Base-by-base conservation (phyloP, 37 sponge, comb jelly and placozoan genomes). In the Chondrosia reniformis region DNA sequence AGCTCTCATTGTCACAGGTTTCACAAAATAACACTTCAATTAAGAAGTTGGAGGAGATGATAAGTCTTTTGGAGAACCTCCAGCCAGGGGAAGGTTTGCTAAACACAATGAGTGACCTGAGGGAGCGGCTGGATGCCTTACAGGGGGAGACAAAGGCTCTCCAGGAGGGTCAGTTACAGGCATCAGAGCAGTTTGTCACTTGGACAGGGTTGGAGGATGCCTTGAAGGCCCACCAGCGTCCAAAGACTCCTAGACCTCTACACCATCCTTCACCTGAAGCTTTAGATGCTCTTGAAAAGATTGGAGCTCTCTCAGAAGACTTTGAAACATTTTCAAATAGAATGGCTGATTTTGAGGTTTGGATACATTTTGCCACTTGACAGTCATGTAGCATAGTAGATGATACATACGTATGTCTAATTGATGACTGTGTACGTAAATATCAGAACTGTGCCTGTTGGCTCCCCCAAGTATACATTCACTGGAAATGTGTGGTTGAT, bases 181-280 rank as follows among this genome's bases (percentile, higher is more conserved):
- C 33, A 49, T 37, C 24, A n/a, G 56, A 56, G 30, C 34, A 69
- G 34, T 82, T 63, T 36, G 79, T 79, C 27, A 85, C 79, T 7
- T 85, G 85, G 85, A 24, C 9, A n/a, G 80, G 46, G n/a, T 56
- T 85, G 33, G 85, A 85, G 19, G 83, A 85, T 6, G 78, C 80
- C 38, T 57, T 87, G 21, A 84, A 87, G 76, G 78, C 67, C 6
- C 74, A 73, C 38, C 75, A 44, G 38, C 46, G 42, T 30, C 72
- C 72, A 39, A 67, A 81, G 39, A 39, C 74, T 32, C 73, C 74
- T 32, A 46, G 74, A 45, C 85, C 83, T 25, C 52, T 49, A 3
- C 55, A 55, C 17, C 85, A 79, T 79, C 85, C 85, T 36, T 71
- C 80, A 32, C 75, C 69, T 21, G 85, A 85, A 46, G 80, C 74